Conservation (phyloP, 2,888 invertebrate species). For the Apodemia zela region DNA sequence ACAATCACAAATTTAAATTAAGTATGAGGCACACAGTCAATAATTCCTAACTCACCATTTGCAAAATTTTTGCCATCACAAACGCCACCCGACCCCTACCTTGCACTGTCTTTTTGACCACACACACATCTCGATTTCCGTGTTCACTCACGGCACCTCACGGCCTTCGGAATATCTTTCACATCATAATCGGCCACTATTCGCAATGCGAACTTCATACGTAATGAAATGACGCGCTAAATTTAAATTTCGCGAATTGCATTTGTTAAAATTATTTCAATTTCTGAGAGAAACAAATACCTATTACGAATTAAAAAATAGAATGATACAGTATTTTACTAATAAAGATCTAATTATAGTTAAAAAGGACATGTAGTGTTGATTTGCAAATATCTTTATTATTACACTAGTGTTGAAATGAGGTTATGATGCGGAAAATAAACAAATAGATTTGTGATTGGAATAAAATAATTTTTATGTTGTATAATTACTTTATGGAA, state of each 20-base stretch:
- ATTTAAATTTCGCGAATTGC: conserved; percentile 59
- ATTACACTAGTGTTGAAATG: conserved; percentile 36
- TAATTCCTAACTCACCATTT: conserved; percentile 86
- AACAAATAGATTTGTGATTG: neutral
- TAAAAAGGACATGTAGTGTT: neutral
- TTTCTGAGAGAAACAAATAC: conserved; percentile 19
- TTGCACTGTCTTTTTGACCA: conserved; percentile 85
- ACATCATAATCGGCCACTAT: conserved; percentile 82
- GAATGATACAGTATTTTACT: neutral
- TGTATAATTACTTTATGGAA: neutral
- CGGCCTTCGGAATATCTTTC: conserved; percentile 84
- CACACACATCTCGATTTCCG: conserved; percentile 81
- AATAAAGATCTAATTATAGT: neutral
- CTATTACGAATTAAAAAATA: conserved; percentile 4
- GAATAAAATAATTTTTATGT: neutral
- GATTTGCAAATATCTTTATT: neutral
- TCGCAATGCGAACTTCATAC: conserved; percentile 81
- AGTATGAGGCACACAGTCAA: conserved; percentile 56
- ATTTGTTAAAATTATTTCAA: conserved; percentile 21
- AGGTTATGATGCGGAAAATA: conserved; percentile 60
- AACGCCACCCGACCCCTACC: conserved; percentile 89
- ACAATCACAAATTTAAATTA: conserved; percentile 64
- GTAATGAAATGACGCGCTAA: conserved; percentile 68
- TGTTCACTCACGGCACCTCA: conserved; percentile 75
- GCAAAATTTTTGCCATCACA: conserved; percentile 89